Base-by-base conservation (phyloP, 2,888 invertebrate species). In the Pristionchus mayeri region DNA sequence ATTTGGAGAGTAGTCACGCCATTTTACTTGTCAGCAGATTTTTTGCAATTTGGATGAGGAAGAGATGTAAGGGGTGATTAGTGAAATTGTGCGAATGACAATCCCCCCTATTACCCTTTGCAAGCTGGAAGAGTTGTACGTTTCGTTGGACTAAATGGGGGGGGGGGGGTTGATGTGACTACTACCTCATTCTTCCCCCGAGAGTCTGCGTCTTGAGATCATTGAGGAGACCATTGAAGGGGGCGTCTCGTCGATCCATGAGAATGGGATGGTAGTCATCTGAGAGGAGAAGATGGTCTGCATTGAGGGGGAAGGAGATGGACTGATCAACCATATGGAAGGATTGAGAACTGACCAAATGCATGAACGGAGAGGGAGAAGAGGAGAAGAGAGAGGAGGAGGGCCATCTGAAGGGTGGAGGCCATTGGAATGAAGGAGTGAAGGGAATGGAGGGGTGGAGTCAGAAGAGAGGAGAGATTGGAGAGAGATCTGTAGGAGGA, bases 151-250 rank as follows among this genome's bases (percentile, higher is more conserved):
- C 11, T 63, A 6, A 34, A 18, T 4, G 63, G 63, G 63, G 63
- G 34, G 27, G 63, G 63, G n/a, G 24, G 34, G 63, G 34, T 63
- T 57, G 71, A 40, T 34, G 9, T 18, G 24, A 48, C 34, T 4
- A 83, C 21, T 50, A 90, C 90, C 90, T 86, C 90, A 90, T 90
- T 81, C 90, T 60, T 52, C 90, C 90, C 9, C 87, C 87, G 85
- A 90, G 87, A 57, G 88, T 87, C 80, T 89, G 89, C 71, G 88
- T 88, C 85, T 89, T 90, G 52, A 90, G 87, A 79, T 88, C 90
- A 34, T 85, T 86, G 67, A 90, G 81, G 78, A 90, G 87, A 30
- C 86, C 88, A 52, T 87, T 87, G 71, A 89, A 86, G 16, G 87
- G 85, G 6, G 87, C 85, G 27, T 89, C 89, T 52, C 89, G 85